Evolutionary conservation across 2,797 vertebrate species (phyloP), one percentile per base, ranked within the genome.

Genomic region (Megalops cyprinoides): DNA sequence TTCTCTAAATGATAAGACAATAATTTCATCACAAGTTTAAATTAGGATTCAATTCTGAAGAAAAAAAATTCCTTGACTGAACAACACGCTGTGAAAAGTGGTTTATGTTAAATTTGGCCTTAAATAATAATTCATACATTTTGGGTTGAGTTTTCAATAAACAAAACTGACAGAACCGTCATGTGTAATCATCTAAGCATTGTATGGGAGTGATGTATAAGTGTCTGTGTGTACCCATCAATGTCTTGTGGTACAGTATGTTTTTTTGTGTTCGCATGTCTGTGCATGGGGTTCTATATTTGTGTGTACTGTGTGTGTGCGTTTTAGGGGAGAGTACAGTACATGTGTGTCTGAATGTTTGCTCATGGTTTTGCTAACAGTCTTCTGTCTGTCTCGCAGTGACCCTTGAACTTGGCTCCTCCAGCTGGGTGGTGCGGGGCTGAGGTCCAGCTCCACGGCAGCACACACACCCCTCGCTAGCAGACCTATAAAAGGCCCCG

Each of bases 371-470:
- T 82, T 84, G 79, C 80, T 81, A 83, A 84, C 7, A 53, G 77
- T 55, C 73, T n/a, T 78, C 80, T 86, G 86, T 14, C 48, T 49
- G 83, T 82, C 76, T 80, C 85, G 81, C 62, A 86, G 82, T 89
- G 90, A 93, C 89, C 90, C 79, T 92, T 93, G 92, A 92, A 92
- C 92, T 81, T 85, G 82, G 84, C 60, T 51, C 89, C 86, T 85
- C 88, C 88, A 87, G 88, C 85, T 86, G 79, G 81, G 87, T 83
- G 86, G 76, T 80, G 82, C 84, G 89, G 89, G 91, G 90, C 80
- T 90, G 92, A 93, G 92, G 91, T 93, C 91, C 91, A 93, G 85
- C 87, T 91, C 90, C 91, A 92, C 90, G 82, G 86, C 89, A 88
- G 90, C 92, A 91, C 79, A 74, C 79, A 83, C 42, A 76, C 78